Conservation (phyloP, 2,113 vertebrate genomes). For the Gorsachius goisagi region DNA sequence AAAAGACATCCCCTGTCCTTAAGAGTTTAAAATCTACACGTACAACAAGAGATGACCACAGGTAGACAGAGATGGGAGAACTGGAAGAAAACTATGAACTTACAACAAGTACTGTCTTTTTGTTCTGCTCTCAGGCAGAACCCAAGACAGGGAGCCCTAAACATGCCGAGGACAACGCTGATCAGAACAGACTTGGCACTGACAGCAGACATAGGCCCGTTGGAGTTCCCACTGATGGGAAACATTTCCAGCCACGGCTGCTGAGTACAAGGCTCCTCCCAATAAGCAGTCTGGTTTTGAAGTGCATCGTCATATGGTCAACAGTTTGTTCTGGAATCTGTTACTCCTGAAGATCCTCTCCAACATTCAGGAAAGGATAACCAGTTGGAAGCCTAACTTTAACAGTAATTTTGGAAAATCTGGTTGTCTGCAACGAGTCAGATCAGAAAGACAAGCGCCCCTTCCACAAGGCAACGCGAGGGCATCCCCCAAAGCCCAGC, state of each 20-base stretch:
- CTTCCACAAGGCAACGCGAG: neutral
- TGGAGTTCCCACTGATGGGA: slow-evolving; percentile 10
- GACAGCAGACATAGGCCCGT: neutral
- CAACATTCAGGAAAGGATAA: neutral
- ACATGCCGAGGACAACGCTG: accelerated
- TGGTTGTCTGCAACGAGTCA: neutral
- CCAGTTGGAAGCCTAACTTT: neutral
- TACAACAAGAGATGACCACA: neutral
- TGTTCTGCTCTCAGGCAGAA: neutral
- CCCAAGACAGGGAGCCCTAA: neutral
- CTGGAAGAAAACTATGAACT: neutral
- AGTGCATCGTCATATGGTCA: slow-evolving; percentile 27
- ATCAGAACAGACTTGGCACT: neutral
- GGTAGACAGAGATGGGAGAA: neutral
- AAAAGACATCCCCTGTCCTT: neutral
- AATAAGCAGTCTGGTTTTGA: slow-evolving; percentile 24
- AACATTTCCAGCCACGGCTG: slow-evolving; percentile 42
- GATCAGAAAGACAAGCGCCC: neutral
- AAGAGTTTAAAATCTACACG: neutral
- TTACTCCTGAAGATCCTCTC: slow-evolving; percentile 21
- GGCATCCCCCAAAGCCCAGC: slow-evolving; percentile 16
- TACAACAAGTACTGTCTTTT: accelerated
- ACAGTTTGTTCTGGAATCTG: slow-evolving; percentile 46
- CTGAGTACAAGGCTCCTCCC: slow-evolving; percentile 17
- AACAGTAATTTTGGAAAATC: neutral